Base-by-base conservation (phyloP, 2,888 invertebrate genomes). In the Sarcophaga carnaria region DNA sequence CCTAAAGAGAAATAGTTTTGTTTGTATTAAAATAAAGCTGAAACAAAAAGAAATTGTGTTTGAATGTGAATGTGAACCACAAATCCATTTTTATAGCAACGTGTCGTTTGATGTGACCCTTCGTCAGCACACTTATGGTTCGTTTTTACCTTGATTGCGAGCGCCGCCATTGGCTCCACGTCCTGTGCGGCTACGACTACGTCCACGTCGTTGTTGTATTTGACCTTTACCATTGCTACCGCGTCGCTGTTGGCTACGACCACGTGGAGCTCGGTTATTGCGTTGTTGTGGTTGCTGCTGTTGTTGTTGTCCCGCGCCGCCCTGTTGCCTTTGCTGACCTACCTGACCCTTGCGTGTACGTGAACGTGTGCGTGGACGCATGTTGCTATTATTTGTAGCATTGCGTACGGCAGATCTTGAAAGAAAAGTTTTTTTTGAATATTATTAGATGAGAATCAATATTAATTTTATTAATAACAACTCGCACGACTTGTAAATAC, bases 111-210 rank as follows among this genome's bases (percentile, higher is more conserved):
- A 76, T 62, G 64, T 70, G 59, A 63, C 60, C 71, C 63, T 67
- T 12, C 17, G 54, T 70, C 77, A 70, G 83, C 75, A 81, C 8
- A 86, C 85, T 78, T 87, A 88, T 89, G 90, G 90, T 88, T 85
- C 89, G 90, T 90, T 90, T 91, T 90, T 93, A 93, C 93, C 93
- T 91, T 88, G 88, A 88, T 88, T 89, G n/a, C 90, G 89, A 86
- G 88, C 80, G 76, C 89, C 89, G 79, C 83, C 85, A 75, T 88
- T 88, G 59, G 87, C 88, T 80, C 89, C 87, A 79, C 89, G 89
- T 79, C 88, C 90, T 79, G 89, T 90, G 80, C 92, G 92, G 88
- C 89, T 91, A 88, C 93, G 93, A 89, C 92, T 92, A 85, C 93
- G 93, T 88, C 92, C 92, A 22, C 92, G 92, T 87, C 91, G 91